Evolutionary conservation across 2,113 vertebrate genomes (phyloP), one percentile per base, ranked within the genome.

Genomic region (Lycaon pictus): DNA sequence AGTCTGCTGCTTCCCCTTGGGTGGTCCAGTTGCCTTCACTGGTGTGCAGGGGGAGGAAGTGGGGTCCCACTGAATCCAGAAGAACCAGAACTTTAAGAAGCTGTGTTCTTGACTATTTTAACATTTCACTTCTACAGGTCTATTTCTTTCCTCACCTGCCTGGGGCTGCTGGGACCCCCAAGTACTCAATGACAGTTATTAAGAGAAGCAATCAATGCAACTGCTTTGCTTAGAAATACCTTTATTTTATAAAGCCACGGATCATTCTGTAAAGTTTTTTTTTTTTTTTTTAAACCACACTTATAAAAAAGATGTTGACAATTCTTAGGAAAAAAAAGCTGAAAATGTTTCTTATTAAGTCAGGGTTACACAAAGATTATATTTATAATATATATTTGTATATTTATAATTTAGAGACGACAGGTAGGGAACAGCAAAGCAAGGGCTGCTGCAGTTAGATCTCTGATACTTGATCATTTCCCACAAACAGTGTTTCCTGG

Each of bases 401-500:
- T 96, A 98, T 98, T 98, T 98, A 98, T 98, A 98, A 98, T 98
- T 98, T 98, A 97, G 97, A 98, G 98, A 97, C 62, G 84, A 96
- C 93, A 92, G 96, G 98, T 95, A 95, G 95, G 98, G 95, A 83
- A 58, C 76, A 95, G 98, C 97, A 97, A 88, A 65, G 0, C 1
- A 0, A 87, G 95, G 96, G 94, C 93, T 97, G 96, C 84, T 81
- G 0, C 32, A 58, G 85, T 99, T 99, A 99, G 98, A 99, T 99
- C 98, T 99, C 99, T 0, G 99, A 99, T 55, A 99, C 99, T 98
- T 99, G 99, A 89, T 99, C 99, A 22, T 98, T 99, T 98, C 99
- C 99, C 98, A 99, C 99, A 93, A 99, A 99, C 1, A 99, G 99
- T 0, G 99, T 99, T 98, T 99, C 99, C 96, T 99, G 99, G 97